A percentile compares a stretch with the other conserved stretches of the same genome.
Evolutionary conservation across 2,888 invertebrate species (phyloP).

Genomic region (Frankliniella intonsa): DNA sequence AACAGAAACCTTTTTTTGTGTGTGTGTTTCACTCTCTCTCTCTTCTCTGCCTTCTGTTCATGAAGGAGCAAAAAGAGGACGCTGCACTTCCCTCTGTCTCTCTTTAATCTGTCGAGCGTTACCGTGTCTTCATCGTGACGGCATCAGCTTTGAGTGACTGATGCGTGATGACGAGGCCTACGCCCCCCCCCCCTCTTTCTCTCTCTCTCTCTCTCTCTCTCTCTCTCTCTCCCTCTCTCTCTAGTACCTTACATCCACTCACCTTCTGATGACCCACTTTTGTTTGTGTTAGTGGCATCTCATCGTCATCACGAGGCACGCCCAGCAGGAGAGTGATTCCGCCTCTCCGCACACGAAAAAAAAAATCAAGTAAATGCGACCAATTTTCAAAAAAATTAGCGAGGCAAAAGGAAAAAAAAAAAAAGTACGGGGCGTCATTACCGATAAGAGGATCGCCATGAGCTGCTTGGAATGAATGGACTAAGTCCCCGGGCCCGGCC

Average conservation of each 20-base stretch:
- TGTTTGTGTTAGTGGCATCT: no score
- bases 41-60: background rate
- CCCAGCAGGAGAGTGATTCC: no score
- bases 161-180: background rate
- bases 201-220: background rate
- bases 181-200: background rate
- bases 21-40: background rate
- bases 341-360: no score
- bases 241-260: background rate
- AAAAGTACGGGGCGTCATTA: no score
- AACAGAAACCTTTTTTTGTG: background rate
- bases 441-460: no score
- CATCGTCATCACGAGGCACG: no score
- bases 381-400: no score
- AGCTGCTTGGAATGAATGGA: no score
- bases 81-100: background rate
- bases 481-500: no score
- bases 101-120: background rate
- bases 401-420: no score
- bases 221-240: background rate
- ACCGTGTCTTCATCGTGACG: background rate
- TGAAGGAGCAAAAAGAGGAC: background rate
- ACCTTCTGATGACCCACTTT: no score
- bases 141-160: background rate
- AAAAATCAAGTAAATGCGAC: no score